Conservation (phyloP, 2,113 vertebrate genomes). For the Ginglymostoma cirratum region DNA sequence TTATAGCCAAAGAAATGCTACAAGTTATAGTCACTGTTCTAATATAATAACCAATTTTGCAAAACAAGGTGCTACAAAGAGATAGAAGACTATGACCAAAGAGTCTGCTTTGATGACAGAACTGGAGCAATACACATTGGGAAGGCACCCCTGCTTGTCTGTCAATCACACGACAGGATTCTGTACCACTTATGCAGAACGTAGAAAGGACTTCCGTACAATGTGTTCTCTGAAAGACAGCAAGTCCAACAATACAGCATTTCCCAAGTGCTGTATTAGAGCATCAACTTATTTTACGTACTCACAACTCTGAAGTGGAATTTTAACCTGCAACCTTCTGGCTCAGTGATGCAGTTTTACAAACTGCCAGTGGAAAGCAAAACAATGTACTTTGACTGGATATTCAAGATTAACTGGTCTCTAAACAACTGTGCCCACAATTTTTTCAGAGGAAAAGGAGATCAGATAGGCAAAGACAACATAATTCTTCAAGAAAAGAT, state of each 20-base stretch:
- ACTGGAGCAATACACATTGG: neutral
- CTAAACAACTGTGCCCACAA: too few species aligned
- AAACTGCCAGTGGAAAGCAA: too few species aligned
- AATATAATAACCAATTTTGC: neutral
- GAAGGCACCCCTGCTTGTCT: neutral
- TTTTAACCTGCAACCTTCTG: neutral
- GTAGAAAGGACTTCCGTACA: neutral
- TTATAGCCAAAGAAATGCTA: neutral
- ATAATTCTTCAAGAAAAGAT: too few species aligned
- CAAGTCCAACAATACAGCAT: neutral
- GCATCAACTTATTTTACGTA: neutral
- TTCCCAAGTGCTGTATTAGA: neutral
- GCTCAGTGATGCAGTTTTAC: neutral
- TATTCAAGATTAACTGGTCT: too few species aligned
- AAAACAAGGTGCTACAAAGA: neutral
- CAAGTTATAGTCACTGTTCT: neutral
- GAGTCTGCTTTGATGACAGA: neutral
- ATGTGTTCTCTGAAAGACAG: neutral
- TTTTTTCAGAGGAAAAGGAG: too few species aligned
- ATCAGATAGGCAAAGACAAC: too few species aligned
- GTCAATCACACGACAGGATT: neutral
- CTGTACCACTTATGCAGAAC: too few species aligned
- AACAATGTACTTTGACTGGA: too few species aligned
- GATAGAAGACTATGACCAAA: neutral
- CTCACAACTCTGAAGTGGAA: neutral